Percentiles rank a stretch among this genome's conserved stretches.
Conservation (phyloP, 2,797 vertebrate species). For the Enteromius argenteus region DNA sequence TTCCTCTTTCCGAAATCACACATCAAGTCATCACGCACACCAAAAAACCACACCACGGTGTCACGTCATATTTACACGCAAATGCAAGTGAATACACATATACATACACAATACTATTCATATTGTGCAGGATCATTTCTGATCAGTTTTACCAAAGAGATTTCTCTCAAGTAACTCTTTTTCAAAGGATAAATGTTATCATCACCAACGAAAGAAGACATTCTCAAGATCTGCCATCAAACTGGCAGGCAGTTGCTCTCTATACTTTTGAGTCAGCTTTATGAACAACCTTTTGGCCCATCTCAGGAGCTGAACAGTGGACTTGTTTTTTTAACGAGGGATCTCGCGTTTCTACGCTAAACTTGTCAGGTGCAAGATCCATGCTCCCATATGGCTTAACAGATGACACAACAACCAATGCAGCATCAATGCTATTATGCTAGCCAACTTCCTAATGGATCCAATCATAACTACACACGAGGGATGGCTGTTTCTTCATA, state of each 20-base stretch:
- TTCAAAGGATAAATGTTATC: constrained; percentile 48
- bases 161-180: constrained; percentile 16
- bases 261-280: background rate
- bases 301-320: background rate
- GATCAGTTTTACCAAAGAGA: constrained; percentile 32
- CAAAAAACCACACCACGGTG: constrained; percentile 61
- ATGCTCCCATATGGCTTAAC: constrained; percentile 23
- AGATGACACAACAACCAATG: constrained; percentile 5
- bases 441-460: background rate
- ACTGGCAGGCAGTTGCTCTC: constrained; percentile 19
- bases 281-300: background rate
- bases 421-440: constrained; percentile 29
- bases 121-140: constrained; percentile 49
- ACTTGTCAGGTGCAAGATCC: constrained; percentile 30
- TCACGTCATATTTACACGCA: constrained; percentile 57
- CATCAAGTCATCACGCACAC: constrained; percentile 54
- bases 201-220: constrained; percentile 51
- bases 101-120: constrained; percentile 46
- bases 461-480: background rate
- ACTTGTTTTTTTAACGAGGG: background rate
- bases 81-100: constrained; percentile 58
- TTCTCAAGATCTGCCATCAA: constrained; percentile 57
- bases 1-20: constrained; percentile 67
- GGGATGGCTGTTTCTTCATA: background rate
- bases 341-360: background rate